phyloP scores from a whole-genome alignment of 1,140 invertebrate species.

The Tyrophagus putrescentiae region DNA sequence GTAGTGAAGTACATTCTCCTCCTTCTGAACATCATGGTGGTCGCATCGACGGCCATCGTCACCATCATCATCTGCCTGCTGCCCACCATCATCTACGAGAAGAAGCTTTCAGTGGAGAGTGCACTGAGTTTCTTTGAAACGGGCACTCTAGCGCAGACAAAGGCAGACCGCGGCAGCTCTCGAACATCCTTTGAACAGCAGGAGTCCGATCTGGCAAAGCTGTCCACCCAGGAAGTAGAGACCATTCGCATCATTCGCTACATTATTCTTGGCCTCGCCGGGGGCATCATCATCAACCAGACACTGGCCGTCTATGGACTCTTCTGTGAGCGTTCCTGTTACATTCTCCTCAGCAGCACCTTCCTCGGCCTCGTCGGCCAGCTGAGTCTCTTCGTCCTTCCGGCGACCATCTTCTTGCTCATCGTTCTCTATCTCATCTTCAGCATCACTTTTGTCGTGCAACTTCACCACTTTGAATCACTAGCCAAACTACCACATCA shows the following conservation, averaged over 20 bases:
- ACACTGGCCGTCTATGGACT: constrained; percentile 12
- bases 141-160: not conserved
- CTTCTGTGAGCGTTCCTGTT: not conserved
- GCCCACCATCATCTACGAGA: constrained; percentile 5
- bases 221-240: not conserved
- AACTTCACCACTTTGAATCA: not conserved
- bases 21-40: constrained; percentile 10
- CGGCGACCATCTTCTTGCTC: not conserved
- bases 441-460: constrained; percentile 1
- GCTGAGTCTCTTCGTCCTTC: not conserved
- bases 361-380: constrained; percentile 5
- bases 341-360: not conserved
- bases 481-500: not conserved
- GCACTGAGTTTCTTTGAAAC: not conserved
- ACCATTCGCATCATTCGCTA: constrained; percentile 6
- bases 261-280: not conserved
- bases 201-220: not conserved
- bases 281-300: constrained; percentile 12
- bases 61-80: constrained; percentile 11
- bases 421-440: not conserved
- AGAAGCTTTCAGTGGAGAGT: constrained; percentile 7
- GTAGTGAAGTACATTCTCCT: constrained; percentile 7
- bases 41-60: not conserved
- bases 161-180: not conserved
- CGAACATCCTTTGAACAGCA: too few relatives aligned